Conservation (phyloP, 37 sponge, comb jelly and placozoan species). For the Ephydatia muelleri region DNA sequence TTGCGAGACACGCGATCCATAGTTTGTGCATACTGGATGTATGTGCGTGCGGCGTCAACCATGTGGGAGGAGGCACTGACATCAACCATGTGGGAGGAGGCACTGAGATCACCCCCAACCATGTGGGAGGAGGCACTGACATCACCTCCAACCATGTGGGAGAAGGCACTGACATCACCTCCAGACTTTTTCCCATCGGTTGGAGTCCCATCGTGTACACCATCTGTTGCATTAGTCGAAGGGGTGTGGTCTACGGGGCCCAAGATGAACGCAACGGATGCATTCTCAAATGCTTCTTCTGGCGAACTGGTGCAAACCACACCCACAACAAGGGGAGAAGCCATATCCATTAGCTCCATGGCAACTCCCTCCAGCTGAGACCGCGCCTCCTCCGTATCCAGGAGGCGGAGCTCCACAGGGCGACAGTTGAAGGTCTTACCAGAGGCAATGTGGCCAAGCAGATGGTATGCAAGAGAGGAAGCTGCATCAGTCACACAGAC, state of each 20-base stretch:
- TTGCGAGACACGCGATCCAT: constrained; percentile 49
- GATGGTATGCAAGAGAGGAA: constrained; percentile 58
- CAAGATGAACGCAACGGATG: constrained; percentile 45
- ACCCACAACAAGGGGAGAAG: constrained; percentile 39
- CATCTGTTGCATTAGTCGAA: too few species aligned
- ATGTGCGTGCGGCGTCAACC: constrained; percentile 12
- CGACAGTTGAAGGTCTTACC: background rate
- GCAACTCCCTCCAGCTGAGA: constrained; percentile 34
- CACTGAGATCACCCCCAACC: background rate
- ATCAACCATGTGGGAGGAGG: background rate
- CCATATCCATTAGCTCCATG: constrained; percentile 79
- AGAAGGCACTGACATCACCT: background rate
- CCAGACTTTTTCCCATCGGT: too few species aligned
- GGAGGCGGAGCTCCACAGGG: constrained; percentile 48
- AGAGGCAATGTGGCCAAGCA: constrained; percentile 10
- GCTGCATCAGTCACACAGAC: constrained; percentile 68
- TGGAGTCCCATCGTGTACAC: too few species aligned
- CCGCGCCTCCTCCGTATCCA: constrained; percentile 12
- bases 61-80: background rate
- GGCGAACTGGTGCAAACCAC: constrained; percentile 8
- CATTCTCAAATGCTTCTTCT: constrained; percentile 57
- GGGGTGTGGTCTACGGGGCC: background rate
- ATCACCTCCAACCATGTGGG: constrained; percentile 1
- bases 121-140: background rate
- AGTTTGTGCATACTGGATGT: constrained; percentile 52